phyloP scores from a whole-genome alignment of 2,797 vertebrate genomes.

The Myripristis jacobus region DNA sequence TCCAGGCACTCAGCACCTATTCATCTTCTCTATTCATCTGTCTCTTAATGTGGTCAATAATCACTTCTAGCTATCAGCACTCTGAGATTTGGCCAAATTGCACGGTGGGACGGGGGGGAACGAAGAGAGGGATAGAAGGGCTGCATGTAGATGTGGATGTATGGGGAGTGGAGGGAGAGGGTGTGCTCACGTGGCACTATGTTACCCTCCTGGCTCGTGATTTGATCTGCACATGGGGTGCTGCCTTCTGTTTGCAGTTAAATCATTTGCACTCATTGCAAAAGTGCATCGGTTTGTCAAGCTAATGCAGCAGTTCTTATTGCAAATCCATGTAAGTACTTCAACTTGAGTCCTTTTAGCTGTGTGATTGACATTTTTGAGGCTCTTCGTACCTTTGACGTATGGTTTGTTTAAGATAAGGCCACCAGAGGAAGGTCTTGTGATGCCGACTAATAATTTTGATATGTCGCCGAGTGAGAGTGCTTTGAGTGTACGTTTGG shows the following conservation, averaged over 20 bases:
- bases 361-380: not conserved
- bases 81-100: constrained; percentile 1
- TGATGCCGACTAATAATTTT: constrained; percentile 8
- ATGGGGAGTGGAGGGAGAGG: constrained; percentile 1
- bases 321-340: not conserved
- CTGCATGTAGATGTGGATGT: constrained; percentile 5
- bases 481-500: constrained; percentile 3
- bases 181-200: constrained; percentile 53
- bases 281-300: constrained; percentile 29
- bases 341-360: not conserved
- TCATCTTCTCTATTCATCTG: constrained; percentile 31
- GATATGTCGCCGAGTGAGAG: constrained; percentile 4
- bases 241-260: constrained; percentile 14
- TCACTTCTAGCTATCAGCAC: constrained; percentile 20
- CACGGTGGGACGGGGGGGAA: no score
- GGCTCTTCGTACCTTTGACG: not conserved
- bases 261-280: constrained; percentile 38
- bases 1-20: constrained; percentile 21
- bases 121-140: not conserved
- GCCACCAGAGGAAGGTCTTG: no score
- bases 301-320: constrained; percentile 2
- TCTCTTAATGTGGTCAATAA: constrained; percentile 31
- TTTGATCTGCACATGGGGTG: constrained; percentile 55
- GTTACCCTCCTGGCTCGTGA: constrained; percentile 42
- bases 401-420: not conserved